phyloP scores from a whole-genome alignment of 1,140 invertebrate species.

The Radopholus similis region DNA sequence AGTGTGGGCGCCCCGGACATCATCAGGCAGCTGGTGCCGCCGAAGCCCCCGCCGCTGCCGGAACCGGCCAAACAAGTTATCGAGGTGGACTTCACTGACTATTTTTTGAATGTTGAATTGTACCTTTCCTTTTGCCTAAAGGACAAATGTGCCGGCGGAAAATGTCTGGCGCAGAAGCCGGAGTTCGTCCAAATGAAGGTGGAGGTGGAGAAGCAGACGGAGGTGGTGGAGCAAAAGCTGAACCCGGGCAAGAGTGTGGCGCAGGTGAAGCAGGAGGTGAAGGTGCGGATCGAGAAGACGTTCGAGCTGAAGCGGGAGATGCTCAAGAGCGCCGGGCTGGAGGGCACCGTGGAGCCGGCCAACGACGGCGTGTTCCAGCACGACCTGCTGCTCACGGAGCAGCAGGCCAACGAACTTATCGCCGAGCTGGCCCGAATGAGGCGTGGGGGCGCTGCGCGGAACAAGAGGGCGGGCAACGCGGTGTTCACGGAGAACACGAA shows the following conservation, averaged over 20 bases:
- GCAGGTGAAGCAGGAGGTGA: constrained; percentile 42
- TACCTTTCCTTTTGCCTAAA: not conserved
- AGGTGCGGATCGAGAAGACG: constrained; percentile 37
- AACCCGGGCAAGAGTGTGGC: constrained; percentile 8
- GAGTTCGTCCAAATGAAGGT: constrained; percentile 1
- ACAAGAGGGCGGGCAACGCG: constrained; percentile 25
- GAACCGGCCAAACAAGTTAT: constrained; percentile 12
- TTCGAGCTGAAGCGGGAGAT: constrained; percentile 44
- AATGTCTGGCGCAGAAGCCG: constrained; percentile 12
- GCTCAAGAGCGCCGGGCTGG: constrained; percentile 40
- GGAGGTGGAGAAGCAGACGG: not conserved
- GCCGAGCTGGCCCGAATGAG: not conserved
- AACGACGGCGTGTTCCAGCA: constrained; percentile 48
- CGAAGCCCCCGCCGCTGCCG: not conserved
- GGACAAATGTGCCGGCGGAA: constrained; percentile 8
- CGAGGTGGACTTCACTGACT: not conserved
- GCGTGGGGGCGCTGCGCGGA: not conserved
- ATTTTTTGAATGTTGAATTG: not conserved
- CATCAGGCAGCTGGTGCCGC: constrained; percentile 1
- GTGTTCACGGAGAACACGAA: constrained; percentile 31
- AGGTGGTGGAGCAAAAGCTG: constrained; percentile 5
- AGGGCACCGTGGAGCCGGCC: constrained; percentile 30
- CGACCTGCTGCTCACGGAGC: constrained; percentile 43
- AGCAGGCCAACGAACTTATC: constrained; percentile 21
- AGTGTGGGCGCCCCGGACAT: constrained; percentile 7